Base-by-base conservation (phyloP, 2,113 vertebrate species). In the Odobenus rosmarus region DNA sequence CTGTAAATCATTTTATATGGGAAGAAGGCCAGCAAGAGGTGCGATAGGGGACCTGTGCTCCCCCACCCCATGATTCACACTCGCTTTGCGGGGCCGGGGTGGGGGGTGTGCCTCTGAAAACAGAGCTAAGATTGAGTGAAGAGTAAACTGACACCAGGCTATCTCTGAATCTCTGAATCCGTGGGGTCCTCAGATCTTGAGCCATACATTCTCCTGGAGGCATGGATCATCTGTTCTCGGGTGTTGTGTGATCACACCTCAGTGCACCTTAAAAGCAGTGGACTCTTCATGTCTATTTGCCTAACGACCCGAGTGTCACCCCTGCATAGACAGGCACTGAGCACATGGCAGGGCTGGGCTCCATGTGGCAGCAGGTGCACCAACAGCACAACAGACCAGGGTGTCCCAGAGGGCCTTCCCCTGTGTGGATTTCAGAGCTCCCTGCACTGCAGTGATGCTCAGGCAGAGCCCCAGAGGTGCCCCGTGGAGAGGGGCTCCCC, bases 281-380 rank as follows among this genome's bases (percentile, higher is more conserved):
- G 76, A 9, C 36, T 55, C 13, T 84, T 12, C 16, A 33, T 23
- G 96, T 69, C 12, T 31, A 0, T 59, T 31, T 51, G 24, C 64
- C 53, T 53, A 49, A 8, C 31, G 83, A 42, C 42, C 61, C 49
- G 3, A 21, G 19, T 1, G 7, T 46, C 23, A 2, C 1, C 16
- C 14, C 26, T 42, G 51, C 9, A 3, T 18, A n/a, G n/a, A 18
- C 42, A 19, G 31, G n/a, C 49, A 26, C 23, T 21, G 67, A 8
- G 46, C 9, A 1, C 8, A 0, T 0, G 51, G 59, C 5, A 6
- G 3, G 7, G 15, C 24, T 7, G 11, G 26, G 21, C 16, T 64
- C 10, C 23, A 13, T 9, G 33, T 23, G 1, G 1, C 6, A 0
- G 21, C 18, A 8, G 49, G 4, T 2, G 23, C 13, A 3, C 8